A percentile compares a stretch with the other conserved stretches of the same genome.
phyloP scores from a whole-genome alignment of 2,888 invertebrate species.

The Mythimna pallens region DNA sequence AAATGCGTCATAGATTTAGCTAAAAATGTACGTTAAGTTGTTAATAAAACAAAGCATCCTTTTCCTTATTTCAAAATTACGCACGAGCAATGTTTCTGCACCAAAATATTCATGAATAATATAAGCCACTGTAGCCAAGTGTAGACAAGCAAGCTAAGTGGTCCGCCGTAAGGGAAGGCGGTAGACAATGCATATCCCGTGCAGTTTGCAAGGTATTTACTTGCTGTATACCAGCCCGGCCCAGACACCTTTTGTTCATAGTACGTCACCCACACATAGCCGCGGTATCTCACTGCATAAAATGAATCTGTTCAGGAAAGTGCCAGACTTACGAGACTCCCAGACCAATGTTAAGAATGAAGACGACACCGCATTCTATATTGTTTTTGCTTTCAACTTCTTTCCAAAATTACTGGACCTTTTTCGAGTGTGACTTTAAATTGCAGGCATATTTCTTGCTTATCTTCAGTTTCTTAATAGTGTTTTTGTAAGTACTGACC shows the following conservation, averaged over 20 bases:
- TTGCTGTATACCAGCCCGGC: constrained; percentile 60
- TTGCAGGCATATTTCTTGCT: neutral
- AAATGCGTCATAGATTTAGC: neutral
- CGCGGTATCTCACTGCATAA: constrained; percentile 45
- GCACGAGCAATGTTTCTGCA: neutral
- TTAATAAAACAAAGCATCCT: neutral
- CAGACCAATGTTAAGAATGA: constrained; percentile 20
- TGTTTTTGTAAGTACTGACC: too few species aligned
- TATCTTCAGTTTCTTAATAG: neutral
- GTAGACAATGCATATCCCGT: constrained; percentile 77
- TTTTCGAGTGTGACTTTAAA: neutral
- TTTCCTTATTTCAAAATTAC: constrained; percentile 5
- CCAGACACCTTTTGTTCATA: constrained; percentile 75
- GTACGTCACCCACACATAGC: constrained; percentile 54
- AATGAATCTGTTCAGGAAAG: constrained; percentile 42
- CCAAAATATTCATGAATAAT: constrained; percentile 38
- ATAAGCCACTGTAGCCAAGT: constrained; percentile 13
- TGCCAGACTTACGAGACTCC: constrained; percentile 29
- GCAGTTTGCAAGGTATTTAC: constrained; percentile 69
- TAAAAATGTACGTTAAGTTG: neutral
- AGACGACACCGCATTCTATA: constrained; percentile 7
- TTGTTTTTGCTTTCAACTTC: neutral
- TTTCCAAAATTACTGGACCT: neutral
- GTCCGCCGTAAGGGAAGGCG: constrained; percentile 68
- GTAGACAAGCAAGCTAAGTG: constrained; percentile 48